phyloP scores from a whole-genome alignment of 2,113 vertebrate genomes.

The Amphilophus citrinellus region DNA sequence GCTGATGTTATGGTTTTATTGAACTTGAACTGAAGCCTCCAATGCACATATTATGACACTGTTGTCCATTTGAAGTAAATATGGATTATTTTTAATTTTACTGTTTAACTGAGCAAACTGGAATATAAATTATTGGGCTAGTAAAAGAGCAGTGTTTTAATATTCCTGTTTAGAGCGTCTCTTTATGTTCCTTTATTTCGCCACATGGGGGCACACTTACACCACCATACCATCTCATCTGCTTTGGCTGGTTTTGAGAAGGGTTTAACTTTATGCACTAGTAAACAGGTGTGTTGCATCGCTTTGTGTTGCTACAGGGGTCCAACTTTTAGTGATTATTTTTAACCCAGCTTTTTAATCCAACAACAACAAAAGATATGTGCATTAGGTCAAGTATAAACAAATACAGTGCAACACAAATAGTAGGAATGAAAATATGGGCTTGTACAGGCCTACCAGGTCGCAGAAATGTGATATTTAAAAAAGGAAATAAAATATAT shows the following conservation, averaged over 20 bases:
- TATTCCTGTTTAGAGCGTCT: background rate
- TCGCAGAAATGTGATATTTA: background rate
- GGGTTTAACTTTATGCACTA: too few species aligned
- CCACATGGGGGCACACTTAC: conserved; percentile 36
- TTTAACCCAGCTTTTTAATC: too few species aligned
- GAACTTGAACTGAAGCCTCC: background rate
- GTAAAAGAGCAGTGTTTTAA: background rate
- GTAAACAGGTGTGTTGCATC: background rate
- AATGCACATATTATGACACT: background rate
- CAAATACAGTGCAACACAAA: too few species aligned
- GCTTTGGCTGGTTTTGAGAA: background rate
- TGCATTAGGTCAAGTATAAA: background rate
- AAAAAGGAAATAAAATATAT: background rate
- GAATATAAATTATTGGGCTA: background rate
- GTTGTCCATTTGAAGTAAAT: background rate
- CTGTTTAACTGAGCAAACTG: background rate
- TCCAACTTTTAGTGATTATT: too few species aligned
- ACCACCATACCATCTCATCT: too few species aligned
- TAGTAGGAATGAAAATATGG: background rate
- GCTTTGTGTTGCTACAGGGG: too few species aligned
- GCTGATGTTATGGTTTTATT: background rate
- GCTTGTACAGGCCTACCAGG: background rate
- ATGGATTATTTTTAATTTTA: background rate
- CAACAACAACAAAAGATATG: too few species aligned
- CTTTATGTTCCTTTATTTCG: background rate